Base-by-base conservation (phyloP, 2,113 vertebrate genomes). In the Spheniscus mendiculus region DNA sequence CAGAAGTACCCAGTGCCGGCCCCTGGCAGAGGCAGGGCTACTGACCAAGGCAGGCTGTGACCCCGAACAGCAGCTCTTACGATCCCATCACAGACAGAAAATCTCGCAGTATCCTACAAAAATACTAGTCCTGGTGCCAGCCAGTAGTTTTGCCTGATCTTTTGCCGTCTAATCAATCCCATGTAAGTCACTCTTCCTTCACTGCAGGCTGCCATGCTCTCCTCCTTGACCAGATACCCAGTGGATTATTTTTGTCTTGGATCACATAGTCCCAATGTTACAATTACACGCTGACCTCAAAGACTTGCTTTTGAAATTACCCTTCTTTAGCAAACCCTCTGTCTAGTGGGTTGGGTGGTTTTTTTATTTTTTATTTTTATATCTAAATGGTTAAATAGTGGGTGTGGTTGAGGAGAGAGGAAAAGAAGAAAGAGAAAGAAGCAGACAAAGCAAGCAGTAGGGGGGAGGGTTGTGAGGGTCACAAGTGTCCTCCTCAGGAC, bases 211-310 rank as follows among this genome's bases (percentile, higher is more conserved):
- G 94, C 89, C 73, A 19, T 90, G 90, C 89, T 96, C 83, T 92
- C 94, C 95, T 97, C 94, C 97, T 97, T 93, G 93, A 97, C 97
- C 98, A 98, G 97, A 96, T 97, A 97, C 96, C 85, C 98, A 66
- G 73, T 84, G 93, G 96, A 96, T 97, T 98, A 98, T 98, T 98
- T 98, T 98, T 98, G 97, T 98, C 98, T 97, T 96, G 97, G 96
- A 97, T 98, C 96, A 85, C 97, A 94, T 27, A 98, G 93, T 92
- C 92, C 84, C 97, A 97, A 98, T 96, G 96, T 95, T 98, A 96
- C 98, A 98, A 98, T 98, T 98, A 98, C 95, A 97, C 15, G 10
- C 97, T 98, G 96, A 98, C 98, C 98, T 98, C 98, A 98, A 98
- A 97, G 97, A 93, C 97, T 98, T 95, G 95, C 97, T 97, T 97